Evolutionary conservation across 1,140 invertebrate species (phyloP).

Genomic region (Trichonephila clavipes): DNA sequence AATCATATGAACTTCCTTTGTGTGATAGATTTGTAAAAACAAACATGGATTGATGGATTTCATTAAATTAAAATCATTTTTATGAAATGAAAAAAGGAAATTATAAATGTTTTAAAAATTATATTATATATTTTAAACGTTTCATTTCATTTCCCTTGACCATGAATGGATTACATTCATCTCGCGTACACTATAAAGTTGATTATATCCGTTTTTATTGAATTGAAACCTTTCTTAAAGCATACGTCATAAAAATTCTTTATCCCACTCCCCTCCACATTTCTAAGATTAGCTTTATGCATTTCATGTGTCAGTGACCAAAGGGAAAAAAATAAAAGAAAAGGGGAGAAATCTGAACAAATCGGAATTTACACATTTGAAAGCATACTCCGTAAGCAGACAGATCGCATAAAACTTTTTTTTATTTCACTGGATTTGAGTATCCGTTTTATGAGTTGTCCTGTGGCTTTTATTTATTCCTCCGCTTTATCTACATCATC

Average conservation of each 20-base stretch:
- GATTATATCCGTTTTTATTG: background rate
- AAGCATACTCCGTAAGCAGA: background rate
- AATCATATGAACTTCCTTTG: too few species aligned
- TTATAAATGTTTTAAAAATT: too few species aligned
- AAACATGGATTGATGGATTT: too few species aligned
- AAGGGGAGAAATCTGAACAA: background rate
- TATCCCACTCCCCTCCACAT: background rate
- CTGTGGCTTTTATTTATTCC: background rate
- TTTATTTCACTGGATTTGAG: conserved; percentile 29
- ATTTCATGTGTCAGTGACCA: background rate
- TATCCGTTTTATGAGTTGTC: conserved; percentile 26
- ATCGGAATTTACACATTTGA: conserved; percentile 15
- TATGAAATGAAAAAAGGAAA: too few species aligned
- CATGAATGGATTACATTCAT: too few species aligned
- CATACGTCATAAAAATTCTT: background rate
- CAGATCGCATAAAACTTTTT: background rate
- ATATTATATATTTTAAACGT: too few species aligned
- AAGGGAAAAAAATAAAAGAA: background rate
- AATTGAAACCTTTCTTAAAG: background rate
- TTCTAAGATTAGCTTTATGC: background rate
- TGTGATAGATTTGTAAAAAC: too few species aligned
- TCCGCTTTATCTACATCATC: background rate
- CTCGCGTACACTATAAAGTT: too few species aligned
- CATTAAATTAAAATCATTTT: too few species aligned
- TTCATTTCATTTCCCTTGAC: too few species aligned